phyloP scores from a whole-genome alignment of 2,113 vertebrate species.

The Cranoglanis bouderius region DNA sequence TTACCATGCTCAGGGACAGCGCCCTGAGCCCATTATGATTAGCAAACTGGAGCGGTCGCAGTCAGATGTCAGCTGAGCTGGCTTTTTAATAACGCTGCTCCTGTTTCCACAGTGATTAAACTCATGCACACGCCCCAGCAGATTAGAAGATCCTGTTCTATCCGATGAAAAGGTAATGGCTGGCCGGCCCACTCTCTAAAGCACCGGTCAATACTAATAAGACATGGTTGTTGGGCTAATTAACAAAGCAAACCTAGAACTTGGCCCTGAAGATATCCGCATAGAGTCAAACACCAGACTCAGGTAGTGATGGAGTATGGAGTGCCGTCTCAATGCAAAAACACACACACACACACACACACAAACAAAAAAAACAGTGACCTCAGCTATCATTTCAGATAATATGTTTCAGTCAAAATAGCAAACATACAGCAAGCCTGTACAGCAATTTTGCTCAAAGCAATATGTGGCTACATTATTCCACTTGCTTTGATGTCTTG shows the following conservation, averaged over 20 bases:
- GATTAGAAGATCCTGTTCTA: conserved; percentile 35
- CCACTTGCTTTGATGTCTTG: neutral
- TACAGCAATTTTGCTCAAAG: neutral
- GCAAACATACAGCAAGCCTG: neutral
- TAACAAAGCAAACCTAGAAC: conserved; percentile 42
- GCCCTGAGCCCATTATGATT: conserved; percentile 40
- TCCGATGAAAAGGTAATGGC: conserved; percentile 48
- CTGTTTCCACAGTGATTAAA: conserved; percentile 51
- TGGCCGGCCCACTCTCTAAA: conserved; percentile 37
- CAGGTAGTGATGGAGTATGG: neutral
- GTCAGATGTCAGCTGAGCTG: conserved; percentile 32
- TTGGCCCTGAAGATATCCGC: conserved; percentile 19
- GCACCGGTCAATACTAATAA: conserved; percentile 43
- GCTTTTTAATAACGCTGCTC: conserved; percentile 46
- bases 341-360: neutral
- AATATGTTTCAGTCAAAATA: neutral
- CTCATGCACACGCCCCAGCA: conserved; percentile 37
- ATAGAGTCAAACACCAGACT: conserved; percentile 9
- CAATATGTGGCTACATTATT: neutral
- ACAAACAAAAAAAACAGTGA: neutral
- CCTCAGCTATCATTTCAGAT: neutral
- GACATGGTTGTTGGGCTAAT: conserved; percentile 34
- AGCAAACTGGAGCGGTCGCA: conserved; percentile 30
- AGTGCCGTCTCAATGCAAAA: neutral
- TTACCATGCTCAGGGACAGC: conserved; percentile 24